Conservation (phyloP, 2,113 vertebrate genomes). For the Dascyllus trimaculatus region DNA sequence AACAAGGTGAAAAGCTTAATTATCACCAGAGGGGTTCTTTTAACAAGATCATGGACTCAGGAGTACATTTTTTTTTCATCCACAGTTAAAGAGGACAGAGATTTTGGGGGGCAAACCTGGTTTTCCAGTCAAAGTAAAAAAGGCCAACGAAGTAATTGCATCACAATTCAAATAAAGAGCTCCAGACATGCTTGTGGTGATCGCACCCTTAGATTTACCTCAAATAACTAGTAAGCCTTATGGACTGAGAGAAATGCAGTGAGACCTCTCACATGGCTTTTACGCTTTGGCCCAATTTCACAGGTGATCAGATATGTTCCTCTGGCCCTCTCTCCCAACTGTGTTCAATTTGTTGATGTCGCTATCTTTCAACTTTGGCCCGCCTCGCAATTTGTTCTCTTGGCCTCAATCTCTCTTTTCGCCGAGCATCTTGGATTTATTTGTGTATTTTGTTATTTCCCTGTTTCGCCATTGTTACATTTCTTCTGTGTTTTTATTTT, state of each 20-base stretch:
- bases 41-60: neutral
- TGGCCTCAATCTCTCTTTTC: conserved; percentile 34
- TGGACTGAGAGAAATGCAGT: conserved; percentile 35
- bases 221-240: conserved; percentile 5
- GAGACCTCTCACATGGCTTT: conserved; percentile 78
- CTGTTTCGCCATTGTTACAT: neutral
- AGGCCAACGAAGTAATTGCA: neutral
- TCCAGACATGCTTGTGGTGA: neutral
- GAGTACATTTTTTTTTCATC: neutral
- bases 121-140: neutral
- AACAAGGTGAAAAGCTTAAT: too few relatives aligned
- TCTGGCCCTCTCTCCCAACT: conserved; percentile 16
- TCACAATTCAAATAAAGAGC: neutral
- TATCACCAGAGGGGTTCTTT: too few relatives aligned
- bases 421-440: conserved; percentile 26
- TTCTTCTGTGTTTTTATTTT: neutral
- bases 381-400: conserved; percentile 36
- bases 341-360: conserved; percentile 48
- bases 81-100: neutral
- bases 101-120: neutral
- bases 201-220: neutral
- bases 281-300: conserved; percentile 88
- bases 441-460: conserved; percentile 22
- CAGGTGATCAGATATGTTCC: conserved; percentile 90
- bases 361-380: conserved; percentile 54